Percentiles rank a stretch among this genome's conserved stretches.
phyloP scores from a whole-genome alignment of 2,888 invertebrate genomes.

The Nomada goodeniana region DNA sequence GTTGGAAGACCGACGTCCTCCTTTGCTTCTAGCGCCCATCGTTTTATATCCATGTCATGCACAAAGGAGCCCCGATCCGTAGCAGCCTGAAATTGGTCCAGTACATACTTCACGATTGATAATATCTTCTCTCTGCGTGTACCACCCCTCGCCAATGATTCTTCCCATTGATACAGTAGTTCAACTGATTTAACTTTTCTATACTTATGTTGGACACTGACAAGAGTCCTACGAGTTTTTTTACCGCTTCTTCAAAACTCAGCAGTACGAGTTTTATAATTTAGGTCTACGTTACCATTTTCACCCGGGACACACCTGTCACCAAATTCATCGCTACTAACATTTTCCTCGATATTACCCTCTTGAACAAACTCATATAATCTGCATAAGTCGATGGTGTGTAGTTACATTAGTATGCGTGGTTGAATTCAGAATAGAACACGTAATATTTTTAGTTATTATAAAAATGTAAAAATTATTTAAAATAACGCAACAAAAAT shows the following conservation, averaged over 20 bases:
- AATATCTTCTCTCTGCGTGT: neutral
- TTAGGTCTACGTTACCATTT: neutral
- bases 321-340: too few species aligned
- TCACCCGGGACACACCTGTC: too few species aligned
- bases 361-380: too few species aligned
- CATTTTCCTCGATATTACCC: too few species aligned
- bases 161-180: constrained; percentile 1
- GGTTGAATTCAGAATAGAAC: too few species aligned
- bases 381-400: too few species aligned
- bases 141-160: neutral
- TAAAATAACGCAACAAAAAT: too few species aligned
- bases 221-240: too few species aligned
- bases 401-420: too few species aligned
- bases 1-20: neutral
- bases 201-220: neutral
- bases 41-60: neutral
- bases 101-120: neutral
- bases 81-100: neutral
- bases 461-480: too few species aligned
- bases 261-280: constrained; percentile 1
- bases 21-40: neutral
- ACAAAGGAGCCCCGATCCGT: neutral
- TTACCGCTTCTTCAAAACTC: neutral
- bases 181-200: neutral
- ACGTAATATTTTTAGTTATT: too few species aligned